phyloP scores from a whole-genome alignment of 2,113 vertebrate species.

The Ursus arctos region DNA sequence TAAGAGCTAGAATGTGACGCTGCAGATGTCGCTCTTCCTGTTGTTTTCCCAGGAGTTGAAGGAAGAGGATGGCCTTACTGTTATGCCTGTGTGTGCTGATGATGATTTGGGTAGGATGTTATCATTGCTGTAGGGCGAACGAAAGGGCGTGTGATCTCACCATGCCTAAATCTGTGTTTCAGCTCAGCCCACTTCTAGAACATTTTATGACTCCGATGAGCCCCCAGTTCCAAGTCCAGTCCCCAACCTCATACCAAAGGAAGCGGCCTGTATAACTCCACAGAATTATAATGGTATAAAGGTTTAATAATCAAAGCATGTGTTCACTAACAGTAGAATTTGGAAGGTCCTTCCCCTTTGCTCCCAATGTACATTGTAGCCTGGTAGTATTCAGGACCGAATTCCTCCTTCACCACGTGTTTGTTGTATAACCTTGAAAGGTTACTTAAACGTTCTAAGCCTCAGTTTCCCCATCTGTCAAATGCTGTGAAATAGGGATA shows the following conservation, averaged over 20 bases:
- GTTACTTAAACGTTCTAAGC: background rate
- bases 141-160: background rate
- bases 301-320: background rate
- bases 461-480: constrained; percentile 2
- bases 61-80: background rate
- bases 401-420: background rate
- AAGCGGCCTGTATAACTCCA: background rate
- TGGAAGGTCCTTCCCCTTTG: background rate
- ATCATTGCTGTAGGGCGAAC: background rate
- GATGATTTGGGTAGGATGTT: background rate
- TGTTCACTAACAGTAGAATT: background rate
- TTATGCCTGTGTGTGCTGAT: background rate
- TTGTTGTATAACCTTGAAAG: background rate
- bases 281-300: background rate
- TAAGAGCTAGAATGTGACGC: background rate
- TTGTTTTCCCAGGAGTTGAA: background rate
- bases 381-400: background rate
- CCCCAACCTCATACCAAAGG: background rate
- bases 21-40: background rate
- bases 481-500: background rate
- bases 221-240: background rate
- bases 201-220: background rate
- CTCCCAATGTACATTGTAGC: background rate
- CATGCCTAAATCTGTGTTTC: background rate
- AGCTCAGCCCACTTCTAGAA: background rate